A percentile compares a stretch with the other conserved stretches of the same genome.
Conservation (phyloP, 2,888 invertebrate species). For the Leucozona laternaria region DNA sequence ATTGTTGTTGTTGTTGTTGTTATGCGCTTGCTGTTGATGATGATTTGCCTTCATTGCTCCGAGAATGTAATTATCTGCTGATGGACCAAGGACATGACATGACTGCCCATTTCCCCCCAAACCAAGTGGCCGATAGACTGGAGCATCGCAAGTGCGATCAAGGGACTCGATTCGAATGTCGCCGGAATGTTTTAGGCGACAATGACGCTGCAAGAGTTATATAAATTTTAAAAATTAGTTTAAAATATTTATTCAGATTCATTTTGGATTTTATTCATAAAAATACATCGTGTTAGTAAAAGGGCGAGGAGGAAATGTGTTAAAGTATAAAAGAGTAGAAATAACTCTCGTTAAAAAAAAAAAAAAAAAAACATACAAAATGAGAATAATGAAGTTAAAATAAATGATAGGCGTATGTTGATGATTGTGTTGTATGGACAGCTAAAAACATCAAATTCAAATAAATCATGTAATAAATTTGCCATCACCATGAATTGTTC, state of each 20-base stretch:
- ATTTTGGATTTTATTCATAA: background rate
- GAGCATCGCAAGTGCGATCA: slow-evolving; percentile 80
- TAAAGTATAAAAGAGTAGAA: background rate
- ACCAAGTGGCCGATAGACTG: slow-evolving; percentile 82
- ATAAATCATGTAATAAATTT: background rate
- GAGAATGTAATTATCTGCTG: slow-evolving; percentile 69
- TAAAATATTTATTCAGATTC: background rate
- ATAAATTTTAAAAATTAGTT: slow-evolving; percentile 36
- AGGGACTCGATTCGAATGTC: slow-evolving; percentile 88
- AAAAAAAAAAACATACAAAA: slow-evolving; percentile 4
- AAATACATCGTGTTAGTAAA: slow-evolving; percentile 27
- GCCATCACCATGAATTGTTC: background rate
- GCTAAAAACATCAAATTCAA: background rate
- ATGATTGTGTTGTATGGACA: background rate
- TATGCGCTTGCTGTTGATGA: slow-evolving; percentile 73
- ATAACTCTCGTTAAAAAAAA: slow-evolving; percentile 29
- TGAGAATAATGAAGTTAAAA: background rate
- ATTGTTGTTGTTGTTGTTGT: slow-evolving; percentile 73
- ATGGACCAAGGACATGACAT: slow-evolving; percentile 59
- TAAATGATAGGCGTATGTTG: background rate
- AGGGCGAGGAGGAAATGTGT: slow-evolving; percentile 35
- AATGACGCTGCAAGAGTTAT: slow-evolving; percentile 87
- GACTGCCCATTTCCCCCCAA: slow-evolving; percentile 74
- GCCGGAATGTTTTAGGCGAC: slow-evolving; percentile 91
- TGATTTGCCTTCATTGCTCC: slow-evolving; percentile 72